Evolutionary conservation across 2,888 invertebrate genomes (phyloP), one percentile per base, ranked within the genome.

Genomic region (Elgonia sp.): DNA sequence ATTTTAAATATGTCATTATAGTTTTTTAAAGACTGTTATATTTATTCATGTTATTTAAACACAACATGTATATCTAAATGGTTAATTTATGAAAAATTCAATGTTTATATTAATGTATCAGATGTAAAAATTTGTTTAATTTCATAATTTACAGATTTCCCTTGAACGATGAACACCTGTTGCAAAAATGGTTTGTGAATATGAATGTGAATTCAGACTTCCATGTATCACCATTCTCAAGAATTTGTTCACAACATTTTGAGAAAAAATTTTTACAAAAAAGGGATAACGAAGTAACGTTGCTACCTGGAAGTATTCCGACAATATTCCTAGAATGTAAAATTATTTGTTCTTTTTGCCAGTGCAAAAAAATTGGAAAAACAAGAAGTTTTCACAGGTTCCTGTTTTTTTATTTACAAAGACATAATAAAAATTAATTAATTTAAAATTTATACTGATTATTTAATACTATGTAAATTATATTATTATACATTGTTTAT

Each of bases 221-320:
- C n/a, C 3, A 42, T 39, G 10, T 21, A 37, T 21, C 57, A 14
- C 20, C n/a, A 39, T n/a, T n/a, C 20, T 40, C 60, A 16, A 14
- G 60, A 29, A 18, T 73, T 40, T 73, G 73, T 40, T 73, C 73
- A 20, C 40, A 73, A 5, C 73, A 73, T 42, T 73, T 73, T 37
- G 73, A 73, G 37, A 42, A 73, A 40, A 12, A 73, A 37, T 39
- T 1, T 40, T 20, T 73, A 5, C 55, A 42, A 21, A 40, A 20
- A 53, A 57, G 20, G 9, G 60, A 73, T 14, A 39, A 18, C 2
- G 42, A 57, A 57, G 12, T 37, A 57, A 73, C 73, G 0, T 60
- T 73, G 16, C 9, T 14, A 20, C 42, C 57, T 40, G 60, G 73
- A 57, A 73, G 73, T 60, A 40, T 73, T 53, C 73, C 73, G 40